Percentiles rank a stretch among this genome's conserved stretches.
These are phyloP conservation scores for Amblyjoppa proteus DNA, from an alignment of 2,888 invertebrate genomes.

Conservation along the genomic window DNA sequence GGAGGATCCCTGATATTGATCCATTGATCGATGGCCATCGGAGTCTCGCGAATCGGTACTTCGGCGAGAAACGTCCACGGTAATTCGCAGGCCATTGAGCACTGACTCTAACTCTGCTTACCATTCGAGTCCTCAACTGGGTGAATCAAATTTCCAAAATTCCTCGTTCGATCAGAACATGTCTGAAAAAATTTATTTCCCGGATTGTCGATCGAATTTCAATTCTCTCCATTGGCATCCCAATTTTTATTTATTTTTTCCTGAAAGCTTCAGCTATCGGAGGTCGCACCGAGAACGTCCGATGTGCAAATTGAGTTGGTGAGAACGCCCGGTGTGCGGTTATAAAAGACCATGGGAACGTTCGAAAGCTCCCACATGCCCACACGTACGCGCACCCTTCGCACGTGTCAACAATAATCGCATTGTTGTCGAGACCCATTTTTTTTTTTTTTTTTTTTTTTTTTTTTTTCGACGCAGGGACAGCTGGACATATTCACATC, in stretches of 20 bases:
- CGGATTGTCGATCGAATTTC: background rate
- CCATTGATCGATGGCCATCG: background rate
- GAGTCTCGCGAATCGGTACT: background rate
- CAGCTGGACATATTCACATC: constrained; percentile 50
- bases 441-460: constrained; percentile 42
- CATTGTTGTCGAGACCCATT: constrained; percentile 65
- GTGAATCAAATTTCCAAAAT: background rate
- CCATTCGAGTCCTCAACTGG: background rate
- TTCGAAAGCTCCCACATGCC: background rate
- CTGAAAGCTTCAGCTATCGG: constrained; percentile 38
- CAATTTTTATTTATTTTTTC: constrained; percentile 12
- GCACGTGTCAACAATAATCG: constrained; percentile 72
- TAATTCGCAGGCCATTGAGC: background rate
- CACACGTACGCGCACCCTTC: constrained; percentile 9
- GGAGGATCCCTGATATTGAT: background rate
- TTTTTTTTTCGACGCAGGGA: constrained; percentile 39
- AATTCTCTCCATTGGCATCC: background rate
- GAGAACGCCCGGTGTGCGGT: constrained; percentile 29
- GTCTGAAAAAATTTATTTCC: background rate
- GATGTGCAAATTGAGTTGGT: constrained; percentile 57
- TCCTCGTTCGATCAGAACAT: background rate
- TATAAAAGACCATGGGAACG: constrained; percentile 7
- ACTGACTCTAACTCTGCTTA: background rate
- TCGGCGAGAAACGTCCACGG: background rate
- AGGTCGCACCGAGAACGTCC: constrained; percentile 31